phyloP scores from a whole-genome alignment of 2,797 vertebrate species.

The Coluber constrictor region DNA sequence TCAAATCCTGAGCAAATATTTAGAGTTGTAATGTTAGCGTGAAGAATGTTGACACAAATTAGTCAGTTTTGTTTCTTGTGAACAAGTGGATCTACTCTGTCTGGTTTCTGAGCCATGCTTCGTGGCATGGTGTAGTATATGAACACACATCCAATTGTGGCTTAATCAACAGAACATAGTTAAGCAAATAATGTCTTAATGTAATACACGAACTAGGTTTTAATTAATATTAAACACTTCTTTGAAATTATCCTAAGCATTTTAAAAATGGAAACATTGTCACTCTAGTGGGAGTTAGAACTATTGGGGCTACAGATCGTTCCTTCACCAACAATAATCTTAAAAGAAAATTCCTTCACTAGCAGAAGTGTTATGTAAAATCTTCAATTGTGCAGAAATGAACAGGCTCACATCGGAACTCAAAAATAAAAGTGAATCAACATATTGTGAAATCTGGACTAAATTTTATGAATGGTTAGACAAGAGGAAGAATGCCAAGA shows the following conservation, averaged over 20 bases:
- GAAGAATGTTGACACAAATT: background rate
- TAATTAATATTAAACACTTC: background rate
- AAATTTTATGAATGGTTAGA: too few species aligned
- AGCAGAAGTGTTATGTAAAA: too few species aligned
- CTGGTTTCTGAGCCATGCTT: background rate
- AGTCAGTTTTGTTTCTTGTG: background rate
- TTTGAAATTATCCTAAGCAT: background rate
- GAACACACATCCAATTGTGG: background rate
- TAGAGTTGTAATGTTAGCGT: background rate
- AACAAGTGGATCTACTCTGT: background rate
- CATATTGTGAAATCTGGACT: too few species aligned
- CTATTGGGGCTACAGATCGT: background rate
- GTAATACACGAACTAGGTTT: background rate
- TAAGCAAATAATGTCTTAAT: background rate
- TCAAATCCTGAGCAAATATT: background rate
- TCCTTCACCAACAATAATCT: background rate
- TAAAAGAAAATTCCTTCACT: background rate
- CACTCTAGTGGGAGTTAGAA: background rate
- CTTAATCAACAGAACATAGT: background rate
- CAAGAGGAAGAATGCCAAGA: too few species aligned
- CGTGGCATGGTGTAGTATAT: background rate
- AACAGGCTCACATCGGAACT: too few species aligned
- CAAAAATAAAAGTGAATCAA: too few species aligned
- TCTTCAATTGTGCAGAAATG: too few species aligned
- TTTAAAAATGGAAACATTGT: background rate